phyloP scores from a whole-genome alignment of 2,113 vertebrate genomes.

The Herpailurus yagouaroundi region DNA sequence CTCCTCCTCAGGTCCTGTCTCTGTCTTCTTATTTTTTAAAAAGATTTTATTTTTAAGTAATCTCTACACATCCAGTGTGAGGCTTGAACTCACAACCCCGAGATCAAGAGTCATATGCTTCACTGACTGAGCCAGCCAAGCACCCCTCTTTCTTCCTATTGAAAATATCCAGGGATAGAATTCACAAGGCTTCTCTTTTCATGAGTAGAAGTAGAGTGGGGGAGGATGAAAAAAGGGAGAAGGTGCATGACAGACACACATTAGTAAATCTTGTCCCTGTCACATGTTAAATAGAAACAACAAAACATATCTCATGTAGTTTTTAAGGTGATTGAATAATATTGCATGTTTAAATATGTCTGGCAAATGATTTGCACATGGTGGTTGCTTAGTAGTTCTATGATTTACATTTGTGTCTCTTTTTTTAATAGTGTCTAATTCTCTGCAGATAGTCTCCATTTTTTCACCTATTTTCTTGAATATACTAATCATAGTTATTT shows the following conservation, averaged over 20 bases:
- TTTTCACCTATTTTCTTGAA: slow-evolving; percentile 7
- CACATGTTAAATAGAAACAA: slow-evolving; percentile 13
- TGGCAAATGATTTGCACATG: background rate
- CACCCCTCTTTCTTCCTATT: background rate
- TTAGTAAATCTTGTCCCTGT: background rate
- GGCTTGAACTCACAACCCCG: too few relatives aligned
- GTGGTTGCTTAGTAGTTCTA: slow-evolving; percentile 12
- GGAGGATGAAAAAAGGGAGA: background rate
- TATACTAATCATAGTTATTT: slow-evolving; percentile 14
- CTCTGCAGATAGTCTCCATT: slow-evolving; percentile 16
- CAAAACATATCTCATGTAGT: background rate
- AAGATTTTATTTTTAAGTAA: background rate
- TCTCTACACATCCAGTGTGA: too few relatives aligned
- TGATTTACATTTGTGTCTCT: background rate
- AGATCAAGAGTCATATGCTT: too few relatives aligned
- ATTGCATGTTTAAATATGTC: background rate
- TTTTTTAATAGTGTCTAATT: background rate
- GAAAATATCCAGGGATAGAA: slow-evolving; percentile 9
- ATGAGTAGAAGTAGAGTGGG: background rate
- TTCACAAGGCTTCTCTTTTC: slow-evolving; percentile 14
- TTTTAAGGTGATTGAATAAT: slow-evolving; percentile 33
- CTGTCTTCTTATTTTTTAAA: background rate
- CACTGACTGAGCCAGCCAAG: too few relatives aligned
- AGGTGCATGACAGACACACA: background rate
- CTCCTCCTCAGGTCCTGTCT: background rate